Conservation (phyloP, 2,888 invertebrate species). For the Labia minor region DNA sequence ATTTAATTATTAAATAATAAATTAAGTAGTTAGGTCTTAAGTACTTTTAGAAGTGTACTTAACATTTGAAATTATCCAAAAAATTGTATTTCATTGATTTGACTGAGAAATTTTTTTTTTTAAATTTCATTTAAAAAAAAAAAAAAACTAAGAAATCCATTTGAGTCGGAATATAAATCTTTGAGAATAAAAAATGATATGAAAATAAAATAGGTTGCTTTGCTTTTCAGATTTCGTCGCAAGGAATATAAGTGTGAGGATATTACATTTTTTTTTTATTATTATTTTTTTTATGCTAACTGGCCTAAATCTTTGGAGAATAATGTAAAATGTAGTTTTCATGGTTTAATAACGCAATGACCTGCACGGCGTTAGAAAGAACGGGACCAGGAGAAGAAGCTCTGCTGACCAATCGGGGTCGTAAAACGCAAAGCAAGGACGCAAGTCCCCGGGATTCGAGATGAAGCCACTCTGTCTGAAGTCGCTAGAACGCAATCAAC, state of each 20-base stretch:
- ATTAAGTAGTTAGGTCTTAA: too few species aligned
- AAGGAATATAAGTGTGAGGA: too few species aligned
- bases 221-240: background rate
- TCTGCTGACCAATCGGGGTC: constrained; percentile 3
- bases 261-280: background rate
- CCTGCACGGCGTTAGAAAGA: background rate
- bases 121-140: too few species aligned
- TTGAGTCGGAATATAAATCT: too few species aligned
- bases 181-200: too few species aligned
- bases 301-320: background rate
- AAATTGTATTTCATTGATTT: too few species aligned
- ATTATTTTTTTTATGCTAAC: background rate
- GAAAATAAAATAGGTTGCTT: background rate
- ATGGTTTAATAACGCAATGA: constrained; percentile 5
- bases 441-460: background rate
- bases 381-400: background rate
- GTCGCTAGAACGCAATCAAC: background rate
- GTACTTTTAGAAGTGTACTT: too few species aligned
- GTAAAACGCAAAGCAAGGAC: background rate
- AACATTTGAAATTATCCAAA: too few species aligned
- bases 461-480: constrained; percentile 8
- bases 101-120: too few species aligned
- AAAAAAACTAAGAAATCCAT: too few species aligned
- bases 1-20: too few species aligned
- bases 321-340: background rate